Evolutionary conservation across 1,140 invertebrate species (phyloP).

Genomic region (Drosophila baimaii): DNA sequence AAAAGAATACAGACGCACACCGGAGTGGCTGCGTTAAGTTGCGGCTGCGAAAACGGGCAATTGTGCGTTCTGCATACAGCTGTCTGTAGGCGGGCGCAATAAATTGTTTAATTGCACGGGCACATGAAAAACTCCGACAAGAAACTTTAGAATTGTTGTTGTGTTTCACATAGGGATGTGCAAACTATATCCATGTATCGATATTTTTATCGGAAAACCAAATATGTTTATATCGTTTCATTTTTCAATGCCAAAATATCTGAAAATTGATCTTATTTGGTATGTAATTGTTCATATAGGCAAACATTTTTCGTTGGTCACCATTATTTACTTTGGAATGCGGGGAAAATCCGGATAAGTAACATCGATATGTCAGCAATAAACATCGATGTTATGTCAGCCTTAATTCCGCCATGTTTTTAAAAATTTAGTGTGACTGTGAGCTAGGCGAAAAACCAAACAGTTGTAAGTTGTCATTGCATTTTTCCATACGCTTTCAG

Average conservation of each 20-base stretch:
- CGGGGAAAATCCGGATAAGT: no score
- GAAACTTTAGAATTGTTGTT: slow-evolving; percentile 42
- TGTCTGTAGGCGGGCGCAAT: slow-evolving; percentile 15
- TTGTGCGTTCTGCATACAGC: slow-evolving; percentile 5
- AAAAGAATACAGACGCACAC: slow-evolving; percentile 36
- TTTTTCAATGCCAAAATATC: background rate
- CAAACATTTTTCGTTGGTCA: background rate
- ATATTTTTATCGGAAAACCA: slow-evolving; percentile 5
- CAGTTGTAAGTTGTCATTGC: background rate
- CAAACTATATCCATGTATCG: slow-evolving; percentile 14
- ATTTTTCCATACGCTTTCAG: background rate
- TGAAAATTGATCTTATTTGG: background rate
- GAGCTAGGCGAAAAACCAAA: background rate
- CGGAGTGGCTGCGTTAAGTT: slow-evolving; percentile 1
- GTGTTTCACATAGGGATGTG: slow-evolving; percentile 24
- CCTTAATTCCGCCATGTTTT: background rate
- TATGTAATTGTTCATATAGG: background rate
- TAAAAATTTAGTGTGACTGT: background rate
- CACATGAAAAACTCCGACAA: slow-evolving; percentile 29
- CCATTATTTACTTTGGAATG: background rate
- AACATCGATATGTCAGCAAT: background rate
- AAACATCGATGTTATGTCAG: background rate
- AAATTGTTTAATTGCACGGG: slow-evolving; percentile 37
- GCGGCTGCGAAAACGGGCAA: background rate
- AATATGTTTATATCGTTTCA: background rate